Evolutionary conservation across 2,888 invertebrate species (phyloP).

Genomic region (Graphium colonna): DNA sequence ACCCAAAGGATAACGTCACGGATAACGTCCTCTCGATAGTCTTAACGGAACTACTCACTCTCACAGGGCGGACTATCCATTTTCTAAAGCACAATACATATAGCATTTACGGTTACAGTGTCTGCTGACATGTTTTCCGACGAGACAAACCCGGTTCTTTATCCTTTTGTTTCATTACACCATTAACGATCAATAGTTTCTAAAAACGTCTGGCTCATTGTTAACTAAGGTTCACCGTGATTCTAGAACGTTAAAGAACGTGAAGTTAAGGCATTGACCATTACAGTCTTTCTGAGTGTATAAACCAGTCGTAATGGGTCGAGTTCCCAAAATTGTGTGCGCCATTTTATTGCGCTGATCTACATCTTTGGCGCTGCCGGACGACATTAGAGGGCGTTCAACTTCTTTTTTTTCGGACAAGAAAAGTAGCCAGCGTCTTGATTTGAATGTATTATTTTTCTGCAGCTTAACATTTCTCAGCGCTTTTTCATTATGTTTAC

Average conservation of each 20-base stretch:
- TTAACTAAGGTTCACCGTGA: neutral
- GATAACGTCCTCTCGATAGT: conserved; percentile 3
- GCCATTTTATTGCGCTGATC: conserved; percentile 32
- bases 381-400: conserved; percentile 41
- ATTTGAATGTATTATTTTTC: neutral
- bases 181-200: conserved; percentile 13
- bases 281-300: neutral
- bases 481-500: neutral
- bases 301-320: conserved; percentile 18
- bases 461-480: too few species aligned
- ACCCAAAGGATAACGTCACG: conserved; percentile 7
- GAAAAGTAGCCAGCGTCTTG: neutral
- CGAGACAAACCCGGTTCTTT: conserved; percentile 42
- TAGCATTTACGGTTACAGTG: conserved; percentile 50
- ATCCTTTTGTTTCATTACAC: conserved; percentile 22
- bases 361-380: conserved; percentile 34
- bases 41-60: conserved; percentile 41
- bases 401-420: conserved; percentile 31
- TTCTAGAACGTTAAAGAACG: neutral
- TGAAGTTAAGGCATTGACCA: neutral
- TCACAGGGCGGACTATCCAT: conserved; percentile 33
- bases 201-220: conserved; percentile 7
- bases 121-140: conserved; percentile 36
- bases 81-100: conserved; percentile 55
- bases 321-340: conserved; percentile 38